Conservation (phyloP, 2,888 invertebrate genomes). For the Spodoptera exigua region DNA sequence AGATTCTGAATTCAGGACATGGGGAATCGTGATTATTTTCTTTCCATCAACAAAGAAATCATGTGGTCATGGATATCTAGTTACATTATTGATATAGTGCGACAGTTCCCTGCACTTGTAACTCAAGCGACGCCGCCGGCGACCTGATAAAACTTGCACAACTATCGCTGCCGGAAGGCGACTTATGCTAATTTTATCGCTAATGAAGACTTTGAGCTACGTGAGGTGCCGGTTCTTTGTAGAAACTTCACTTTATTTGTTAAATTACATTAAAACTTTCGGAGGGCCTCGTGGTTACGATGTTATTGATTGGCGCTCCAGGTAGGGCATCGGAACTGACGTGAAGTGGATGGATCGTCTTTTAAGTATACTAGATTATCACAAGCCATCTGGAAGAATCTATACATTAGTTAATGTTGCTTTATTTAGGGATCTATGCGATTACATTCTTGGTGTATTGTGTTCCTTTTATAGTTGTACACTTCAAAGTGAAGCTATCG, state of each 20-base stretch:
- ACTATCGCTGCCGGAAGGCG: conserved; percentile 56
- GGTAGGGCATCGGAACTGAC: too few species aligned
- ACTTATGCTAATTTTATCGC: conserved; percentile 62
- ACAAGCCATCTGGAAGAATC: too few species aligned
- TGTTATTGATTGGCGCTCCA: too few species aligned
- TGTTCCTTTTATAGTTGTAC: background rate
- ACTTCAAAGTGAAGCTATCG: too few species aligned
- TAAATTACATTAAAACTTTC: conserved; percentile 9
- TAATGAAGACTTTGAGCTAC: conserved; percentile 57
- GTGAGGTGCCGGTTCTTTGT: conserved; percentile 43
- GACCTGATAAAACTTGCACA: conserved; percentile 55
- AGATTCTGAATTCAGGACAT: background rate
- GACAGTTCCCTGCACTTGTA: conserved; percentile 21
- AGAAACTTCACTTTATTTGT: conserved; percentile 22
- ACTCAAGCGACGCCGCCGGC: conserved; percentile 23
- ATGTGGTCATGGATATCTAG: conserved; percentile 14
- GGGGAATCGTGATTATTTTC: conserved; percentile 1
- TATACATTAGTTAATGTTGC: too few species aligned
- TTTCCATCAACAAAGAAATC: conserved; percentile 15
- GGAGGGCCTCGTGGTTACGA: background rate
- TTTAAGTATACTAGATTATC: too few species aligned
- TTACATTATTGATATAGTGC: conserved; percentile 12
- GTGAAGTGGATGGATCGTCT: too few species aligned
- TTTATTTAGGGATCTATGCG: too few species aligned
- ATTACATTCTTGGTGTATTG: background rate